Conservation (phyloP, 2,797 vertebrate genomes). For the Paedocypris micromegethes region DNA sequence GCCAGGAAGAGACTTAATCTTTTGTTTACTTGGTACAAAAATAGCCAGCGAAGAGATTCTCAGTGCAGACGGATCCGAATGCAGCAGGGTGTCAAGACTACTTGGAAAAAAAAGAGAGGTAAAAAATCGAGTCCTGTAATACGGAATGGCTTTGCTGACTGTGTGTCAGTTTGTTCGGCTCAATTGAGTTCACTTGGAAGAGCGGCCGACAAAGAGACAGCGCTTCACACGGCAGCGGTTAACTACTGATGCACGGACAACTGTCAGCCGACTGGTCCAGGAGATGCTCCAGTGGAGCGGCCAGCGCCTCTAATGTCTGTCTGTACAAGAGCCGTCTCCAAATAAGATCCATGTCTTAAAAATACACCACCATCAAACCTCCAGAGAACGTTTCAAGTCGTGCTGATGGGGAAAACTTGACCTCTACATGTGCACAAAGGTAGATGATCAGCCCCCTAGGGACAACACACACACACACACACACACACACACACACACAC, state of each 20-base stretch:
- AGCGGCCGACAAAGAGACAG: conserved; percentile 23
- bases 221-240: conserved; percentile 9
- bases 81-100: conserved; percentile 11
- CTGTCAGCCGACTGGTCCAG: neutral
- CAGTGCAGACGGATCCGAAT: conserved; percentile 25
- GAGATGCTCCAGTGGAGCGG: conserved; percentile 7
- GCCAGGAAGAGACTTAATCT: conserved; percentile 2
- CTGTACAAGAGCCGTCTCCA: conserved; percentile 19
- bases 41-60: conserved; percentile 22
- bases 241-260: conserved; percentile 24
- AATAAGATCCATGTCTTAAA: conserved; percentile 40
- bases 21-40: conserved; percentile 1
- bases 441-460: neutral
- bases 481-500: no score
- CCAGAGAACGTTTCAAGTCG: conserved; percentile 20
- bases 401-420: conserved; percentile 1
- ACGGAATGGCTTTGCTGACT: conserved; percentile 10
- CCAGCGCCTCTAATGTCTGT: conserved; percentile 10
- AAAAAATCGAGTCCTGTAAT: no score
- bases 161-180: conserved; percentile 33
- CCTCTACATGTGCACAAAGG: neutral
- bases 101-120: neutral
- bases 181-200: conserved; percentile 27
- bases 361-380: conserved; percentile 53
- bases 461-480: no score